phyloP scores from a whole-genome alignment of 1,140 invertebrate genomes.

The Ridgeia piscesae region DNA sequence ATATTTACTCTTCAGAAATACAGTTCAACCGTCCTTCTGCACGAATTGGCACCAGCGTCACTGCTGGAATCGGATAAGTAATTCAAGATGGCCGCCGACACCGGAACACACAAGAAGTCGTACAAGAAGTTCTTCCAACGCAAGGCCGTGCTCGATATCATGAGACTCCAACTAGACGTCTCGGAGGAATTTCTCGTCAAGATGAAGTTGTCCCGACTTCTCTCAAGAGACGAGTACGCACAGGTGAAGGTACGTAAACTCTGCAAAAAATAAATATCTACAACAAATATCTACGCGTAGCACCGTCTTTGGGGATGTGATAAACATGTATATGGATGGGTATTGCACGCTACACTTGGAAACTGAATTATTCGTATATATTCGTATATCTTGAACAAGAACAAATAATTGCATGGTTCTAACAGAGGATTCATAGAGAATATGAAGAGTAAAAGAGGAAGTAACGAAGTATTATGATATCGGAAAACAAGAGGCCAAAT shows the following conservation, averaged over 20 bases:
- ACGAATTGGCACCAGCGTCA: not conserved
- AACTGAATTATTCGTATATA: too few relatives aligned
- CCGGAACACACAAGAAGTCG: not conserved
- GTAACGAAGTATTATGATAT: too few relatives aligned
- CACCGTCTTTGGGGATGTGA: too few relatives aligned
- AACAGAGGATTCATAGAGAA: too few relatives aligned
- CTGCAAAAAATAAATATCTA: not conserved
- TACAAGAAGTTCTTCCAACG: not conserved
- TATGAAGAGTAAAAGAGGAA: too few relatives aligned
- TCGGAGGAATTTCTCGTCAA: not conserved
- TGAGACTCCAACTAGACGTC: not conserved
- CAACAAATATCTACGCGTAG: not conserved
- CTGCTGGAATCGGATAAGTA: not conserved
- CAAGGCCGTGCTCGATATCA: not conserved
- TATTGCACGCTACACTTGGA: too few relatives aligned
- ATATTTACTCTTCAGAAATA: not conserved
- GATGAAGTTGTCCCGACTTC: not conserved
- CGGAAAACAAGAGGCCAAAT: too few relatives aligned
- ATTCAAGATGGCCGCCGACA: not conserved
- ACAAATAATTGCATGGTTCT: too few relatives aligned
- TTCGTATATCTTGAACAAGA: too few relatives aligned
- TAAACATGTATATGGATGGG: too few relatives aligned
- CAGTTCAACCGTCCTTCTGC: not conserved
- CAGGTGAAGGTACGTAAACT: not conserved
- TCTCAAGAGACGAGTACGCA: not conserved